Evolutionary conservation across 2,888 invertebrate genomes (phyloP), one percentile per base, ranked within the genome.

Genomic region (Lissonota sp.): DNA sequence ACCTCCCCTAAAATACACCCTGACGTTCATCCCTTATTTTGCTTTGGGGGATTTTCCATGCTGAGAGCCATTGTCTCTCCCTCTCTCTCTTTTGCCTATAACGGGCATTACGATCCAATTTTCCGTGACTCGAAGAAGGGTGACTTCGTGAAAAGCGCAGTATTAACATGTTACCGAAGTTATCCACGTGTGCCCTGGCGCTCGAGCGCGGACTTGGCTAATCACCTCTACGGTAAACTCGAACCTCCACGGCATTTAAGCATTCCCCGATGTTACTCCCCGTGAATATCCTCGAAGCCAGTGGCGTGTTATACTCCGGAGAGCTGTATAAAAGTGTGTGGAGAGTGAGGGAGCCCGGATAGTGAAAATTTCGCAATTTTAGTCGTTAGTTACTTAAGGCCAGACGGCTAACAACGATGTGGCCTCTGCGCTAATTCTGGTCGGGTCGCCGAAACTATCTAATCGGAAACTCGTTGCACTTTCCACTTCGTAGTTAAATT

Each of bases 341-440:
- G 5, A 49, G 49, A 16, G 6, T 37, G 12, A 39, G 6, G 42
- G 39, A 16, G 51, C 58, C 46, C 40, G 16, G 16, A 37, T 10
- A 70, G 64, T 58, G 71, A 74, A 70, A 75, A 84, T 84, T 81
- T 66, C 46, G 73, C 58, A 79, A 84, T 84, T 84, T 82, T 42
- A 60, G 77, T 76, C 80, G 78, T 83, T 83, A 84, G 69, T 84
- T 80, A 84, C 80, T 84, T 84, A 83, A 74, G 10, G 16, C 67
- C 63, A 69, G 83, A 82, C 83, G 79, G 80, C 75, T 73, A 79
- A 84, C 82, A 83, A 74, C 64, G 70, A 42, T 55, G 60, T 46
- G 53, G 64, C 10, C 63, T 60, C 60, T 70, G 64, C 78, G 51
- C 66, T 78, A 78, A 81, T 78, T 81, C 66, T 71, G 46, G 78